Conservation (phyloP, 2,888 invertebrate species). For the Lobophora halterata region DNA sequence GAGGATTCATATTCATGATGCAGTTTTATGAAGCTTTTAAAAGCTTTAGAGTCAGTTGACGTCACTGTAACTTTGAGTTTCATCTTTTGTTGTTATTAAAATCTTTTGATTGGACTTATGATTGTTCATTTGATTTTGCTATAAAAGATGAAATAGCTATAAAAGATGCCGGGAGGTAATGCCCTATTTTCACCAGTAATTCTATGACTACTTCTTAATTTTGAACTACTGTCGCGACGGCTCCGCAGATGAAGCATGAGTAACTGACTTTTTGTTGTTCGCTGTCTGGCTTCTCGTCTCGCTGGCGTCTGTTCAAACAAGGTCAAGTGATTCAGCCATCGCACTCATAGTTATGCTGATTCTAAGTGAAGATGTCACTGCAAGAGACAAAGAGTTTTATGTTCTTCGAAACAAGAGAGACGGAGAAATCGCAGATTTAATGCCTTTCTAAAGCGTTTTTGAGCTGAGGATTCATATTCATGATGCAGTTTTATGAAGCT, state of each 20-base stretch:
- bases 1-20: conserved; percentile 12
- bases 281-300: conserved; percentile 43
- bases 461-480: conserved; percentile 12
- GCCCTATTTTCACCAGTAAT: too few relatives aligned
- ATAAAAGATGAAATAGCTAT: too few relatives aligned
- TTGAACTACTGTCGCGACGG: conserved; percentile 12
- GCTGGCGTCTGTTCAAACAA: conserved; percentile 45
- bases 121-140: too few relatives aligned
- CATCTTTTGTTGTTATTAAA: conserved; percentile 4
- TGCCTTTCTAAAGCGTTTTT: conserved; percentile 8
- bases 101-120: not conserved
- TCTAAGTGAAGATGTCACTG: conserved; percentile 29
- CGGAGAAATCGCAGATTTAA: conserved; percentile 7
- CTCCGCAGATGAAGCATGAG: conserved; percentile 34
- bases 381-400: conserved; percentile 25
- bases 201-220: conserved; percentile 19
- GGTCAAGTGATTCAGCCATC: conserved; percentile 46
- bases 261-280: conserved; percentile 39
- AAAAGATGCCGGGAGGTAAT: too few relatives aligned
- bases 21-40: conserved; percentile 21
- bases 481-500: conserved; percentile 19
- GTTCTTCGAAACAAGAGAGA: conserved; percentile 6
- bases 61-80: conserved; percentile 14
- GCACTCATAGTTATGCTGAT: conserved; percentile 23
- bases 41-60: conserved; percentile 16